Evolutionary conservation across 92 coral and sea anemone genomes (phyloP), one percentile per base, ranked within the genome.

Genomic region (Bergia puertoricense): DNA sequence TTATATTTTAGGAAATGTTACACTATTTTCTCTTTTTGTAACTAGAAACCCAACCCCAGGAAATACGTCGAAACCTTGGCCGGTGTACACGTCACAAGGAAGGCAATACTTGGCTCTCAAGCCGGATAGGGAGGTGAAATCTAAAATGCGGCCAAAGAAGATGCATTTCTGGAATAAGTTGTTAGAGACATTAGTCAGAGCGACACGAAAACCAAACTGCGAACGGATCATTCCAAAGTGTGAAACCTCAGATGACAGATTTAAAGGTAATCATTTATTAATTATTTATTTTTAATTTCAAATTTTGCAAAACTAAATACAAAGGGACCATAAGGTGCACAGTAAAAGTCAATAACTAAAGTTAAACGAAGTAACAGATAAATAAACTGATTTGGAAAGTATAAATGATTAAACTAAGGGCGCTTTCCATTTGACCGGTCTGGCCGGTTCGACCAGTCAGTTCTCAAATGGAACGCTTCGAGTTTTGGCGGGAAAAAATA

Each of bases 21-120:
- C 79, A 10, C 14, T 10, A 77, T 10, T 45, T 46, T 43, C 10
- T 45, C 41, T n/a, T 77, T 75, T 20, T 36, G n/a, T 15, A 40
- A 74, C 40, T 54, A 81, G 85, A 81, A 81, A 81, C 46, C 85
- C 85, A 2, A 81, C 85, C 15, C 85, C 85, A 81, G 85, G 85
- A 57, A 59, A 40, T 39, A 18, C 75, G 13, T 81, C 74, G 6
- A 18, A 8, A 40, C 74, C 10, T 3, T 81, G 85, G 85, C 85
- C 85, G 8, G 85, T 81, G 54, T 81, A 81, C 74, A 62, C 85
- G 40, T 1, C 54, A 23, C 85, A 40, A 57, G 72, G 42, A 59
- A 57, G 37, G 72, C 85, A 54, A 1, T 56, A 51, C 50, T n/a
- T 81, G 74, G 71, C 86, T 66, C 86, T 81, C 75, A 66, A 66